Evolutionary conservation across 2,113 vertebrate species (phyloP).

Genomic region (Fregetta grallaria): DNA sequence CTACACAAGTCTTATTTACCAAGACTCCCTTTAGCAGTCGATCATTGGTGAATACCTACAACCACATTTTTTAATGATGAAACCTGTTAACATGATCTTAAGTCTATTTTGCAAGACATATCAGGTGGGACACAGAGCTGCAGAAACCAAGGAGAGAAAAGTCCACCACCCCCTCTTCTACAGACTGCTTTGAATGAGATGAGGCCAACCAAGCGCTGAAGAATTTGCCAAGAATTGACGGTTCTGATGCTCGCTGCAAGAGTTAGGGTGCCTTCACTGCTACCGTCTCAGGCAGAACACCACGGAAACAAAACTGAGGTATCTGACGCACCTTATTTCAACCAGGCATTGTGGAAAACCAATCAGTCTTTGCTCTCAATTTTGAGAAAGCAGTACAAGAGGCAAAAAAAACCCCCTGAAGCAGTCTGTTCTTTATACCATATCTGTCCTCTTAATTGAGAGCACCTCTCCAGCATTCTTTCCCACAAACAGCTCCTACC

Average conservation of each 20-base stretch:
- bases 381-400: background rate
- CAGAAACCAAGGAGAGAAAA: background rate
- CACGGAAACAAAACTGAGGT: background rate
- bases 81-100: background rate
- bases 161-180: background rate
- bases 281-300: background rate
- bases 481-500: background rate
- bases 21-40: background rate
- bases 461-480: background rate
- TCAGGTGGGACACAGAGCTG: background rate
- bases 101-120: background rate
- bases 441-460: background rate
- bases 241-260: rapidly evolving
- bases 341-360: background rate
- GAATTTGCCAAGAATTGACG: background rate
- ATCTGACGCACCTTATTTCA: background rate
- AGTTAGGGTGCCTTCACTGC: background rate
- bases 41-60: background rate
- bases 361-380: background rate
- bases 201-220: rapidly evolving
- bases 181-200: background rate
- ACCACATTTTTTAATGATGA: background rate
- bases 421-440: background rate
- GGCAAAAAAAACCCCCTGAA: background rate
- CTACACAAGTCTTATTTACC: background rate